Conservation (phyloP, 2,888 invertebrate species). For the Myopa tessellatipennis region DNA sequence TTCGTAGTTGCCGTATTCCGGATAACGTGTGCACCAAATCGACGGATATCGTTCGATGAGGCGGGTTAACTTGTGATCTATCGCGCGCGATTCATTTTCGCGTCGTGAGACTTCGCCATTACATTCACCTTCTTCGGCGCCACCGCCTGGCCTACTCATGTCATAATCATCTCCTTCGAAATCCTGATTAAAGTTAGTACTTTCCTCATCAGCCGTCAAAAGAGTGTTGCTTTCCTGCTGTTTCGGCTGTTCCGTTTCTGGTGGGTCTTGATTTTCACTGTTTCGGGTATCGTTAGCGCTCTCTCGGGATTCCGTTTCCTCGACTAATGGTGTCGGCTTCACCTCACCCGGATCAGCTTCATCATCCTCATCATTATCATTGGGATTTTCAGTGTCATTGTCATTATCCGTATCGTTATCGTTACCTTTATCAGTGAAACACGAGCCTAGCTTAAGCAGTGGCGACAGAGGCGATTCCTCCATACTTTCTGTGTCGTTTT, state of each 20-base stretch:
- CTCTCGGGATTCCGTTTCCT: constrained; percentile 2
- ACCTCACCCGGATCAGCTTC: constrained; percentile 40
- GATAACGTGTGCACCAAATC: constrained; percentile 63
- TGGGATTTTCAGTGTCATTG: constrained; percentile 28
- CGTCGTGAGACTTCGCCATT: constrained; percentile 59
- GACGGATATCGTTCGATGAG: constrained; percentile 60
- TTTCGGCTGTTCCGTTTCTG: constrained; percentile 26
- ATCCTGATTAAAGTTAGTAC: constrained; percentile 27
- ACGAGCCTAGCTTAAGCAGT: constrained; percentile 54
- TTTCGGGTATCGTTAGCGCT: constrained; percentile 44
- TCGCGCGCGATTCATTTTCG: constrained; percentile 60
- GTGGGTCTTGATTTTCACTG: constrained; percentile 49
- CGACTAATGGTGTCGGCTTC: constrained; percentile 4
- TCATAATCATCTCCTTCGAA: constrained; percentile 35
- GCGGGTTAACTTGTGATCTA: constrained; percentile 60
- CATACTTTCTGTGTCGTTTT: constrained; percentile 51
- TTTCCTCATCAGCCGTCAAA: constrained; percentile 44
- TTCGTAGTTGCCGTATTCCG: constrained; percentile 61
- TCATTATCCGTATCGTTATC: constrained; percentile 49
- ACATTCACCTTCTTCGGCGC: constrained; percentile 54
- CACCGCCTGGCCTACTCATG: constrained; percentile 36
- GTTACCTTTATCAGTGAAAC: constrained; percentile 52
- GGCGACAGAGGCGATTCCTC: constrained; percentile 57
- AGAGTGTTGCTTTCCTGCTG: constrained; percentile 24
- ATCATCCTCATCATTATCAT: constrained; percentile 44